Base-by-base conservation (phyloP, 2,113 vertebrate species). In the Laterallus jamaicensis region DNA sequence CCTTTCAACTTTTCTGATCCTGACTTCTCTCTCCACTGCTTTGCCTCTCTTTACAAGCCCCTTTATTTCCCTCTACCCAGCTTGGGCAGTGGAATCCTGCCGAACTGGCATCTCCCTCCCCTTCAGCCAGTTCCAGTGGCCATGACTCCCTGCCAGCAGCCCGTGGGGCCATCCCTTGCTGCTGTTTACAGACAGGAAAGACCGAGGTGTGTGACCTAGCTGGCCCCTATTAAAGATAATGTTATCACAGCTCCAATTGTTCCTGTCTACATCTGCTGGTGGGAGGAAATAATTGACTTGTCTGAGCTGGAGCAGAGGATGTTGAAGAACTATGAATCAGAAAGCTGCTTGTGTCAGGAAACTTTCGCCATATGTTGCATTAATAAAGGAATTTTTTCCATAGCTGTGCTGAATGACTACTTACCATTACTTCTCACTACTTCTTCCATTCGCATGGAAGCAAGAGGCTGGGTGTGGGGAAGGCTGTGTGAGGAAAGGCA, bases 281-380 rank as follows among this genome's bases (percentile, higher is more conserved):
- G 81, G 32, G 70, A 95, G 82, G 91, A 96, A 97, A 95, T 70
- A 70, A 96, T 86, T 3, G 0, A 70, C 55, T 81, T 82, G 84
- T 91, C 83, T 39, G 11, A 93, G 63, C 71, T 80, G 62, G 42
- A 85, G 88, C 44, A 82, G 52, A 71, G 54, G 47, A 92, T 76
- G 76, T 11, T 78, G 50, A 64, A 88, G 68, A 83, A 47, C 76
- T 78, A 39, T 18, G 26, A 70, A 93, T 81, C 69, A 88, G 63
- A 88, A 93, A 81, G 64, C 32, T 10, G 4, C 42, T 70, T 76
- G 42, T 49, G 71, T 56, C 87, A 91, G 74, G 74, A 86, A 93
- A 76, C 79, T 87, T 82, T 0, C 5, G 40, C 49, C 56, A 29
- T 24, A 74, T 21, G 42, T 68, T 91, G 52, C 35, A 52, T 62